Evolutionary conservation across 2,797 vertebrate genomes (phyloP).

Genomic region (Nothura maculosa): DNA sequence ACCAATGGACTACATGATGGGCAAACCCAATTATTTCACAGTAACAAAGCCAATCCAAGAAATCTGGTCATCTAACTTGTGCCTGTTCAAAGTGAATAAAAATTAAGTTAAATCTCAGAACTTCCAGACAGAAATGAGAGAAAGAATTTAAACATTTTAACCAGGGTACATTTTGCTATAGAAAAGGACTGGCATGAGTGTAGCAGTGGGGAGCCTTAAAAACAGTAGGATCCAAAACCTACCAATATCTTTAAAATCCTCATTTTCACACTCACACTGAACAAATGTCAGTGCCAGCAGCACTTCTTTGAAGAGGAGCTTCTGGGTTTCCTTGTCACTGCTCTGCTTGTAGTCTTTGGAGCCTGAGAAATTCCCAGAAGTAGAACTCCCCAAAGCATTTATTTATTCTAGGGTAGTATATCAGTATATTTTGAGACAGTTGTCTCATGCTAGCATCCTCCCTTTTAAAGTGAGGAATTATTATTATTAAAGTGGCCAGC

Average conservation of each 20-base stretch:
- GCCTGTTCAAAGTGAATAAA: neutral
- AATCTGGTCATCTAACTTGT: neutral
- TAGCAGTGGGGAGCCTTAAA: neutral
- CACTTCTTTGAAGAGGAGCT: neutral
- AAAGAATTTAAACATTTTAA: neutral
- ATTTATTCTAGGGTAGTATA: neutral
- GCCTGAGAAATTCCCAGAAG: neutral
- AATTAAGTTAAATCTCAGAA: neutral
- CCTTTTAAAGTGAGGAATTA: neutral
- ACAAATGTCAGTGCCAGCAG: neutral
- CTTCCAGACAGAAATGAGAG: neutral
- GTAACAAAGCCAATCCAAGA: neutral
- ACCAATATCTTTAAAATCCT: neutral
- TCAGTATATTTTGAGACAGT: neutral
- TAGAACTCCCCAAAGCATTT: neutral
- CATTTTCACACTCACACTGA: neutral
- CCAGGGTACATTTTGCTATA: neutral
- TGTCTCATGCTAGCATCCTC: neutral
- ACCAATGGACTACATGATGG: neutral
- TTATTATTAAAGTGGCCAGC: neutral
- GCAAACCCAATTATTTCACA: neutral
- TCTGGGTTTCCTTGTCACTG: neutral
- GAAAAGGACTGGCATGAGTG: neutral
- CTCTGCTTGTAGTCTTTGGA: fast-evolving
- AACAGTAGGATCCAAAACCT: neutral